Evolutionary conservation across 2,797 vertebrate species (phyloP).

Genomic region (Chaetodon trifasciatus): DNA sequence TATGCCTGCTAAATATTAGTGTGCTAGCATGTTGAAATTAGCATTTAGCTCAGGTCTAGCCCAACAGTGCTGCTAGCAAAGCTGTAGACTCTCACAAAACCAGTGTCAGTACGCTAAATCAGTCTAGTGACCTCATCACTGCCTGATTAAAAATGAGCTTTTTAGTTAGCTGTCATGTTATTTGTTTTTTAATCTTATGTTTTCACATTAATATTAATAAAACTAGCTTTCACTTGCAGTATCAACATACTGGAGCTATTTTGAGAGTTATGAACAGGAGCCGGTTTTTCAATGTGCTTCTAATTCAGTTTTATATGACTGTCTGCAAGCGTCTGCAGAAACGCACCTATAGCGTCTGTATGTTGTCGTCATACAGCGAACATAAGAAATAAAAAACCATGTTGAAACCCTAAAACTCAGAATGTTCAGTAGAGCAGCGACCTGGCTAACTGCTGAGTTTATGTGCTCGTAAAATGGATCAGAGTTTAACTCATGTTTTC

Average conservation of each 20-base stretch:
- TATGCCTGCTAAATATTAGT: no score
- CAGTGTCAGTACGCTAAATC: neutral
- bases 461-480: constrained; percentile 57
- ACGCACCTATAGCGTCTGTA: neutral
- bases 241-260: no score
- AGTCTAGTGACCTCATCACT: neutral
- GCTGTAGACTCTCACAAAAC: neutral
- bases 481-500: constrained; percentile 44
- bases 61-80: neutral
- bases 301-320: constrained; percentile 14
- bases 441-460: constrained; percentile 48
- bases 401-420: constrained; percentile 7
- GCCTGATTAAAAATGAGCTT: neutral
- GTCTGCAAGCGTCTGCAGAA: constrained; percentile 5
- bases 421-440: constrained; percentile 14
- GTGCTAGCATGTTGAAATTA: neutral
- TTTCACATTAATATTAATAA: neutral
- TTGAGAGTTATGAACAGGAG: neutral
- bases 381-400: neutral
- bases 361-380: constrained; percentile 17
- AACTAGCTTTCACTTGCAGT: neutral
- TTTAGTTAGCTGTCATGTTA: neutral
- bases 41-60: neutral
- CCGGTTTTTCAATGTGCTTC: neutral
- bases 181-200: neutral